Evolutionary conservation across 1,140 invertebrate genomes (phyloP).

Genomic region (Galleria mellonella): DNA sequence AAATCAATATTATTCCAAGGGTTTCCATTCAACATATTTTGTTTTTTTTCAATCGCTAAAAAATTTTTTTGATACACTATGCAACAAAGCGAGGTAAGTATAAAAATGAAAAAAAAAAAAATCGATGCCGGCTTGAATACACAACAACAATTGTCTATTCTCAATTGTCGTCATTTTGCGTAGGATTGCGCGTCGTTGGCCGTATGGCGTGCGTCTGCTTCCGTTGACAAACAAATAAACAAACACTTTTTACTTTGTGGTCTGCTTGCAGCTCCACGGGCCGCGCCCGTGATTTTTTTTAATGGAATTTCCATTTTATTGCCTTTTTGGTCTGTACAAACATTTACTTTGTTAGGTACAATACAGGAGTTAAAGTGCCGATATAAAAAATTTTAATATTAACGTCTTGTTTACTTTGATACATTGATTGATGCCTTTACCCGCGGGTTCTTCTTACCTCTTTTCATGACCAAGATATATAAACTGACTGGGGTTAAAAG

Average conservation of each 20-base stretch:
- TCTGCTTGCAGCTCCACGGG: slow-evolving; percentile 5
- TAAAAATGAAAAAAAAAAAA: slow-evolving; percentile 16
- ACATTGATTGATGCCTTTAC: too few relatives aligned
- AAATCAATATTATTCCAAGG: too few relatives aligned
- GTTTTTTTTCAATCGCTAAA: too few relatives aligned
- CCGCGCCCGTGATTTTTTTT: neutral
- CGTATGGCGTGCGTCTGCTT: slow-evolving; percentile 52
- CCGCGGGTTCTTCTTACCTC: too few relatives aligned
- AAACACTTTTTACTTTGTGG: slow-evolving; percentile 23
- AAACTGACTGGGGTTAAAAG: too few relatives aligned
- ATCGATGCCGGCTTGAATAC: slow-evolving; percentile 26
- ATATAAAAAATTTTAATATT: neutral
- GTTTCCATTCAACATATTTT: too few relatives aligned
- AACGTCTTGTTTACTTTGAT: too few relatives aligned
- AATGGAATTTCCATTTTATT: neutral
- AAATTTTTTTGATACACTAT: slow-evolving; percentile 13
- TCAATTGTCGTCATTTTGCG: slow-evolving; percentile 56
- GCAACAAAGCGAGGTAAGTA: neutral
- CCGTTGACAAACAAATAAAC: slow-evolving; percentile 18
- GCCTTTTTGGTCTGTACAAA: neutral
- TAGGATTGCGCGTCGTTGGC: slow-evolving; percentile 26
- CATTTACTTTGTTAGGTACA: neutral
- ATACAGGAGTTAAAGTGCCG: neutral
- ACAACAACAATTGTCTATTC: slow-evolving; percentile 60
- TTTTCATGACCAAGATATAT: too few relatives aligned